phyloP scores from a whole-genome alignment of 2,113 vertebrate species.

The Rhinopomastus cyanomelas region DNA sequence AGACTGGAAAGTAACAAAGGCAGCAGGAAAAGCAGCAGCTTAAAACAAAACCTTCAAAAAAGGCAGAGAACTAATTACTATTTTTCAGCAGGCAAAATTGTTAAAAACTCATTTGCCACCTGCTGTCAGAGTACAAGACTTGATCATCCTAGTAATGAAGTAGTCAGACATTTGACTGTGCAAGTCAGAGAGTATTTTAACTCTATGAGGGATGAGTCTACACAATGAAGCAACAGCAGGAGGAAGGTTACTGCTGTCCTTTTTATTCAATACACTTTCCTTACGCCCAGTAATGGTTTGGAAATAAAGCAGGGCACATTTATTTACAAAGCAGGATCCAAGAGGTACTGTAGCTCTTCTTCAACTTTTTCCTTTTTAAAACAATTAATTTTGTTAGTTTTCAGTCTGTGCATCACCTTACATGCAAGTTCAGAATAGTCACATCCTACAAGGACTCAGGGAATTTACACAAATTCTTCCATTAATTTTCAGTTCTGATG shows the following conservation, averaged over 20 bases:
- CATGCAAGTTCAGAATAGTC: background rate
- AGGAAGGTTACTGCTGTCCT: background rate
- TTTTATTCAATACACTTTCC: background rate
- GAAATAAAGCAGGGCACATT: background rate
- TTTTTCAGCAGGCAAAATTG: background rate
- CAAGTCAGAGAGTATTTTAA: background rate
- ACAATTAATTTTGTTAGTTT: background rate
- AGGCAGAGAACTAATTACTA: background rate
- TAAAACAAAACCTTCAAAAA: background rate
- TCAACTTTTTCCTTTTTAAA: background rate
- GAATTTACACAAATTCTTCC: background rate
- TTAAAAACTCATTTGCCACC: conserved; percentile 26
- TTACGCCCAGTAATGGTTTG: background rate
- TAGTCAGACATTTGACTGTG: background rate
- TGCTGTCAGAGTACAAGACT: background rate
- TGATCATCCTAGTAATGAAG: background rate
- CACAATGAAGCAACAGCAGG: background rate
- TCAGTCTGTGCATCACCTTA: background rate
- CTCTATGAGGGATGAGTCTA: background rate
- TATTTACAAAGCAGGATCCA: background rate
- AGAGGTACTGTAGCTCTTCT: background rate
- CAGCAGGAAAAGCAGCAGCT: background rate
- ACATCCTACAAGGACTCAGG: background rate
- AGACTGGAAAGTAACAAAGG: background rate
- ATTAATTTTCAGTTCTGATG: background rate